These are phyloP conservation scores for Cyanoramphus novaezelandiae DNA, from an alignment of 2,113 vertebrate genomes.

Conservation along the genomic window DNA sequence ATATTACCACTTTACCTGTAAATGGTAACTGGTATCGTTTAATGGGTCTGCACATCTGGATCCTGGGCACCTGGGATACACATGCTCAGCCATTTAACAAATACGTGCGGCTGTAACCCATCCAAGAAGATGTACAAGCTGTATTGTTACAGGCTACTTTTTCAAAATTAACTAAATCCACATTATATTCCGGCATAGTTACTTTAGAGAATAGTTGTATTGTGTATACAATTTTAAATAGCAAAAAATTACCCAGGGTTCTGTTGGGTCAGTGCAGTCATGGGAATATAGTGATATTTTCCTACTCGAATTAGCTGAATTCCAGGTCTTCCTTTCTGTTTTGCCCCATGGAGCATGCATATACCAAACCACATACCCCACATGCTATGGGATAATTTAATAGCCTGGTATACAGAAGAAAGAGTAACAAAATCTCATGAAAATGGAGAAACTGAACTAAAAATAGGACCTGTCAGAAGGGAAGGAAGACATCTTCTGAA, in stretches of 20 bases:
- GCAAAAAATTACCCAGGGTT: background rate
- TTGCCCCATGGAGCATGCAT: background rate
- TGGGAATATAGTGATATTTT: background rate
- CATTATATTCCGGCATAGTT: background rate
- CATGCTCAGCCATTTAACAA: background rate
- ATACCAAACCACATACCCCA: fast-evolving
- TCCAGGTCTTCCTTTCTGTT: background rate
- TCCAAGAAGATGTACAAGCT: background rate
- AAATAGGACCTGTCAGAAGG: background rate
- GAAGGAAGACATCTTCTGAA: background rate
- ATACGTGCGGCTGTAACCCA: background rate
- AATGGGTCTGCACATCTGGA: background rate
- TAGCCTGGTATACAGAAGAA: background rate
- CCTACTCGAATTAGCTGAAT: background rate
- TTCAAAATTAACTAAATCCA: background rate
- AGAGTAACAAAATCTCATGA: background rate
- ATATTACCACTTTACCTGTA: background rate
- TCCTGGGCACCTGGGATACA: background rate
- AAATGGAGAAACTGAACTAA: background rate
- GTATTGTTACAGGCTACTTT: background rate
- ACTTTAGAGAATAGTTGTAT: background rate
- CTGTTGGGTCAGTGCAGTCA: background rate
- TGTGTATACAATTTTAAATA: background rate
- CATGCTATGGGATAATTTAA: background rate
- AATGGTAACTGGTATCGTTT: background rate